Conservation (phyloP, 2,888 invertebrate species). For the Mimachlamys varia region DNA sequence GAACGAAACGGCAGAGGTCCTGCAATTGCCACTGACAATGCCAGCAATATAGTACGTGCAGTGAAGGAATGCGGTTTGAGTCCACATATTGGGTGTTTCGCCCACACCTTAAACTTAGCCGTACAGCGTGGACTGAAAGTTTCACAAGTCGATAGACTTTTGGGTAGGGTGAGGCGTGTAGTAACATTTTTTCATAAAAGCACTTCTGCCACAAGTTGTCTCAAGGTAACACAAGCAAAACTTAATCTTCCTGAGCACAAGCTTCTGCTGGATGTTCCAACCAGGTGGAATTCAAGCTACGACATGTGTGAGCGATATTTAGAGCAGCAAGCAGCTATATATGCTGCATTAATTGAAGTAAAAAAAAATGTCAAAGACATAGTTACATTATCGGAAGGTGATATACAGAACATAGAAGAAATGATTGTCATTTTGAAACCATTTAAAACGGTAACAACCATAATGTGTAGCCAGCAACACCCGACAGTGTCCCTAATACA, state of each 20-base stretch:
- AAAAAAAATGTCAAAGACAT: conserved; percentile 46
- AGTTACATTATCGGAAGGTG: conserved; percentile 50
- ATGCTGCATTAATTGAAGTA: conserved; percentile 36
- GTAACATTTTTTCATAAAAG: conserved; percentile 50
- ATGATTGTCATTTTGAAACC: conserved; percentile 37
- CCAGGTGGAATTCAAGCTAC: conserved; percentile 50
- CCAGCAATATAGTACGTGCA: conserved; percentile 36
- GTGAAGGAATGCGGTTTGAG: not conserved
- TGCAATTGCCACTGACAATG: conserved; percentile 41
- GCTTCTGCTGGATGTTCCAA: conserved; percentile 51
- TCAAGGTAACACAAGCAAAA: conserved; percentile 39
- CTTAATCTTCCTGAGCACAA: conserved; percentile 49
- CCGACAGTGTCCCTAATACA: conserved; percentile 38
- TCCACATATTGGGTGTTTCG: conserved; percentile 38
- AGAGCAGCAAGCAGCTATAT: conserved; percentile 52
- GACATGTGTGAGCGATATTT: conserved; percentile 52
- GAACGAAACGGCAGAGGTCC: not conserved
- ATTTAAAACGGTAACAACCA: conserved; percentile 28
- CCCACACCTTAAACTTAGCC: conserved; percentile 41
- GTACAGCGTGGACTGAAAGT: too few relatives aligned
- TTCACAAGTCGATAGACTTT: too few relatives aligned
- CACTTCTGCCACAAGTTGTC: conserved; percentile 44
- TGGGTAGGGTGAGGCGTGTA: too few relatives aligned
- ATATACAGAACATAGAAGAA: conserved; percentile 45
- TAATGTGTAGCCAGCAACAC: not conserved